A percentile compares a stretch with the other conserved stretches of the same genome.
Conservation (phyloP, 1,140 invertebrate species). For the Panagrolaimus sp. region DNA sequence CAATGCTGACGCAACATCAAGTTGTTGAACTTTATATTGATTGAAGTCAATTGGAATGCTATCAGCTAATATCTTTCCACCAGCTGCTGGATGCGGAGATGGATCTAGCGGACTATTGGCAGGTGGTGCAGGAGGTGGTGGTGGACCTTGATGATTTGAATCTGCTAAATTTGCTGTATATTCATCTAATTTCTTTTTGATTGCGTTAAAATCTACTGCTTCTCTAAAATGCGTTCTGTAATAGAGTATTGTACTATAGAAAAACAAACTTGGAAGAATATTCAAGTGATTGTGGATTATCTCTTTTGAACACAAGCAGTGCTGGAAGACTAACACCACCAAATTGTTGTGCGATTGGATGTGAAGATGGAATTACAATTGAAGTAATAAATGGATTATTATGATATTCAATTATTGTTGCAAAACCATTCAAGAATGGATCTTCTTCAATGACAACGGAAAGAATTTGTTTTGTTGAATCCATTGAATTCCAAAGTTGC, state of each 20-base stretch:
- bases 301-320: constrained; percentile 29
- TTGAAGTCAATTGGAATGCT: constrained; percentile 29
- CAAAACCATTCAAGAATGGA: constrained; percentile 20
- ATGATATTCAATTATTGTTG: constrained; percentile 41
- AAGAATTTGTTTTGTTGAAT: constrained; percentile 14
- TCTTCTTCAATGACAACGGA: constrained; percentile 33
- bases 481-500: constrained; percentile 25
- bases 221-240: constrained; percentile 19
- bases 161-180: not conserved
- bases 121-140: not conserved
- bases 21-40: constrained; percentile 45
- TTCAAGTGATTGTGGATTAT: constrained; percentile 20
- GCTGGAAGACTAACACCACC: constrained; percentile 27
- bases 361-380: constrained; percentile 21
- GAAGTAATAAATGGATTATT: constrained; percentile 24
- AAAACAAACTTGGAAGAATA: constrained; percentile 30
- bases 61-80: not conserved
- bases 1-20: constrained; percentile 31
- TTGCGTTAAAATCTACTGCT: constrained; percentile 10
- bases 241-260: not conserved
- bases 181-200: constrained; percentile 11
- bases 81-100: not conserved
- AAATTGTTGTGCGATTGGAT: constrained; percentile 34
- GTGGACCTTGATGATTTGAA: not conserved
- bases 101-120: not conserved